A percentile compares a stretch with the other conserved stretches of the same genome.
Evolutionary conservation across 2,797 vertebrate species (phyloP).

Genomic region (Lerista edwardsae): DNA sequence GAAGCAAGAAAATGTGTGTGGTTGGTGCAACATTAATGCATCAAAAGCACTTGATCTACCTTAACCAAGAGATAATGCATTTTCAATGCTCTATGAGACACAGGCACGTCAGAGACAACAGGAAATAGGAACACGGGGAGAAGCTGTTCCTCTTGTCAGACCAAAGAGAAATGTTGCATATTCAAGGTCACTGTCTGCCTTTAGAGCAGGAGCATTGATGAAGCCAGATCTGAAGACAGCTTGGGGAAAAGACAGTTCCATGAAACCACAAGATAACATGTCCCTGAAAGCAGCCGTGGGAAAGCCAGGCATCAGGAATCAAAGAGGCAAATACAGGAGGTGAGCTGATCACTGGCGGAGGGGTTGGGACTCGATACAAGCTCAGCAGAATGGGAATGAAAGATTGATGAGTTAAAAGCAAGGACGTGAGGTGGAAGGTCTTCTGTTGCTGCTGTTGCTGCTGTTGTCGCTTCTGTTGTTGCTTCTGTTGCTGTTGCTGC

Average conservation of each 20-base stretch:
- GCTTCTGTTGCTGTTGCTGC: no score
- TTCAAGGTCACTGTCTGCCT: constrained; percentile 21
- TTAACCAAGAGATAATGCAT: background rate
- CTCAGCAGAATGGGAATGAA: constrained; percentile 30
- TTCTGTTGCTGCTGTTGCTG: background rate
- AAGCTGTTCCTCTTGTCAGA: background rate
- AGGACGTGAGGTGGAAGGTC: background rate
- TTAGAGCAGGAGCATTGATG: constrained; percentile 1
- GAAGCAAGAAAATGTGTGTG: background rate
- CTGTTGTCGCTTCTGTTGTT: no score
- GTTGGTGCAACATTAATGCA: constrained; percentile 9
- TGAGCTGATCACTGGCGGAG: background rate
- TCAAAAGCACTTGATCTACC: constrained; percentile 40
- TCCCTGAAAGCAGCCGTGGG: background rate
- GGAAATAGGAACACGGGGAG: constrained; percentile 14
- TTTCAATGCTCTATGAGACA: constrained; percentile 16
- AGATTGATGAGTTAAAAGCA: constrained; percentile 32
- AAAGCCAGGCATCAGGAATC: constrained; percentile 13
- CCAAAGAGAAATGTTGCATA: background rate
- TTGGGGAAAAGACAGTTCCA: background rate
- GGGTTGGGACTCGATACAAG: background rate
- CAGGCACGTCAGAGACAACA: background rate
- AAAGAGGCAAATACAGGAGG: constrained; percentile 6
- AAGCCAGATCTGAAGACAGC: background rate
- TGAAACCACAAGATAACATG: background rate